Evolutionary conservation across 1,140 invertebrate genomes (phyloP).

Genomic region (Drosophila micromelanica): DNA sequence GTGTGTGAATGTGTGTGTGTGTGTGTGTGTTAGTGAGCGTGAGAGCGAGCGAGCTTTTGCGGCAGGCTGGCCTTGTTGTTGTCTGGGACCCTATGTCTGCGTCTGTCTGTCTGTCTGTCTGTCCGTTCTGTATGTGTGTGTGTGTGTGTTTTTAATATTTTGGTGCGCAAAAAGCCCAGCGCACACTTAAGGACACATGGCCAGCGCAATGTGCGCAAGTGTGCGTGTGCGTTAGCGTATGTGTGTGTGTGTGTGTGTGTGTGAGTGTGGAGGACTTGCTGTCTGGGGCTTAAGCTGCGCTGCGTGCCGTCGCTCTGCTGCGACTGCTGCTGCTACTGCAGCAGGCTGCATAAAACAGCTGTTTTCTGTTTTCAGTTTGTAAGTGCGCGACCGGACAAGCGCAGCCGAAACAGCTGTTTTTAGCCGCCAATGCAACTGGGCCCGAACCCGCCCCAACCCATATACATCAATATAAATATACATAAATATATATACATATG

Average conservation of each 20-base stretch:
- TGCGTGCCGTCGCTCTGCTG: slow-evolving; percentile 20
- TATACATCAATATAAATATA: not conserved
- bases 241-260: slow-evolving; percentile 6
- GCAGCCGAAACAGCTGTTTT: slow-evolving; percentile 59
- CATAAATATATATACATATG: not conserved
- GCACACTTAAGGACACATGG: slow-evolving; percentile 66
- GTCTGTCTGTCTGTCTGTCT: slow-evolving; percentile 10
- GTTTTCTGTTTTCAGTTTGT: slow-evolving; percentile 44
- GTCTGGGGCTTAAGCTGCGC: slow-evolving; percentile 28
- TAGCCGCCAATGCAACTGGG: slow-evolving; percentile 25
- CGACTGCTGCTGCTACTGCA: slow-evolving; percentile 23
- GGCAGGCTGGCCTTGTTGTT: slow-evolving; percentile 50
- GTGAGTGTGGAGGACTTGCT: slow-evolving; percentile 34
- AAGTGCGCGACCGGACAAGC: slow-evolving; percentile 49
- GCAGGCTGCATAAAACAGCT: slow-evolving; percentile 42
- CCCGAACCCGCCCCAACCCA: not conserved
- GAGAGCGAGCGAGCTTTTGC: slow-evolving; percentile 43
- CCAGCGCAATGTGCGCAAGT: slow-evolving; percentile 13
- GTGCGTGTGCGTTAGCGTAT: slow-evolving; percentile 6
- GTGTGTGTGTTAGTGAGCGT: slow-evolving; percentile 13
- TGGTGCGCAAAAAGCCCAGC: slow-evolving; percentile 70
- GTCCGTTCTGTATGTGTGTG: slow-evolving; percentile 18
- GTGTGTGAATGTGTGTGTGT: slow-evolving; percentile 7
- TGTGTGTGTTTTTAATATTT: slow-evolving; percentile 51
- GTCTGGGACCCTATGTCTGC: slow-evolving; percentile 8